Evolutionary conservation across 1,140 invertebrate genomes (phyloP).

Genomic region (Contarinia nasturtii): DNA sequence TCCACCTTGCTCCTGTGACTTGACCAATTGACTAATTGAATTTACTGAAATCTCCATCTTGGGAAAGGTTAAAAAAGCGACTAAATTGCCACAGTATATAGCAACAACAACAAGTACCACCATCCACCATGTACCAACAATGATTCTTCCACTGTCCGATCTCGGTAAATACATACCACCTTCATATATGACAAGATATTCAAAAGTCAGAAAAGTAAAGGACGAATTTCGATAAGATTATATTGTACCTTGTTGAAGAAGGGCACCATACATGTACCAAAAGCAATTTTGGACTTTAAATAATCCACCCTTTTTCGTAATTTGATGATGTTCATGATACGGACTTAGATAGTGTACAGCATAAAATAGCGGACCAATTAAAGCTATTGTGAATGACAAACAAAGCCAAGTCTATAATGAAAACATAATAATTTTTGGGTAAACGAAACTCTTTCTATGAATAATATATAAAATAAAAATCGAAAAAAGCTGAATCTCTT

Average conservation of each 20-base stretch:
- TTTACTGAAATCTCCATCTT: conserved; percentile 60
- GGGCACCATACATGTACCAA: conserved; percentile 79
- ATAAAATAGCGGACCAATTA: conserved; percentile 64
- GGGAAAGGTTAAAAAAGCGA: conserved; percentile 84
- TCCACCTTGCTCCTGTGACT: conserved; percentile 31
- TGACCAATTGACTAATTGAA: conserved; percentile 47
- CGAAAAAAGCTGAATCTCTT: conserved; percentile 12
- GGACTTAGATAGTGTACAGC: conserved; percentile 51
- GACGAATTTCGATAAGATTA: background rate
- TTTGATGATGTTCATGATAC: conserved; percentile 39
- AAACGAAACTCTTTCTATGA: too few species aligned
- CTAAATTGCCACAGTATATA: conserved; percentile 81
- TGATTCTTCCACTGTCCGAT: conserved; percentile 68
- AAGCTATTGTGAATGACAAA: conserved; percentile 43
- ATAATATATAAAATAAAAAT: too few species aligned
- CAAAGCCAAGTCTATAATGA: conserved; percentile 81
- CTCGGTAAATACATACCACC: conserved; percentile 69
- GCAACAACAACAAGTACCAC: conserved; percentile 78
- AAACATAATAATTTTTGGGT: too few species aligned
- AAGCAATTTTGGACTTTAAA: conserved; percentile 55
- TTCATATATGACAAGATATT: conserved; percentile 19
- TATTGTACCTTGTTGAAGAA: conserved; percentile 67
- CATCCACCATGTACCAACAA: conserved; percentile 84
- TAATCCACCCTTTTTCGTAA: conserved; percentile 34
- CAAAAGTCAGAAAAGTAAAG: too few species aligned